phyloP scores from a whole-genome alignment of 2,888 invertebrate species.

The Leuctra nigra region DNA sequence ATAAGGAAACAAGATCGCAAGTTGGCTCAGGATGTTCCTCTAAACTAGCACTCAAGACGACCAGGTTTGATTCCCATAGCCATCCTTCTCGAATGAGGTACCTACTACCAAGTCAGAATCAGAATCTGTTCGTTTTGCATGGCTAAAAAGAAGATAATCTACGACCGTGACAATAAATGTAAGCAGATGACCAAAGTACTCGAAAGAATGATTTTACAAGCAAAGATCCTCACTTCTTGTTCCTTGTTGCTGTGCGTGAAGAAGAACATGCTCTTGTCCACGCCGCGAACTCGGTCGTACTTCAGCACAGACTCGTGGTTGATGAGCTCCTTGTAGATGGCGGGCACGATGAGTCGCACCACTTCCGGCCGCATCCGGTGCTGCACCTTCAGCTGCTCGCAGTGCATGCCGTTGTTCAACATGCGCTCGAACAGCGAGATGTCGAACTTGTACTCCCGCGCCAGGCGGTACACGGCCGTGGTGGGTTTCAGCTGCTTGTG shows the following conservation, averaged over 20 bases:
- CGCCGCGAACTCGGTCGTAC: slow-evolving; percentile 53
- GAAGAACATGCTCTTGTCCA: slow-evolving; percentile 60
- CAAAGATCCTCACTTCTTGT: slow-evolving; percentile 44
- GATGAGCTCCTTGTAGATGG: slow-evolving; percentile 57
- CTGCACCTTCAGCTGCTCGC: slow-evolving; percentile 54
- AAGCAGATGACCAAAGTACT: too few species aligned
- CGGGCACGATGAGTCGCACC: slow-evolving; percentile 50
- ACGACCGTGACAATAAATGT: too few species aligned
- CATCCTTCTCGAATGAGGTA: too few species aligned
- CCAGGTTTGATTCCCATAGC: too few species aligned
- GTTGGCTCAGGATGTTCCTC: too few species aligned
- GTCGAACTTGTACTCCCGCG: slow-evolving; percentile 59
- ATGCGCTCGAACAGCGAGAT: slow-evolving; percentile 78
- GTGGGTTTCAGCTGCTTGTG: slow-evolving; percentile 75
- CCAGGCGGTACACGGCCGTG: slow-evolving; percentile 60
- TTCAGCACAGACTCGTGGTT: slow-evolving; percentile 51
- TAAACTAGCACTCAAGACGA: too few species aligned
- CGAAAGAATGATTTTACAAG: too few species aligned
- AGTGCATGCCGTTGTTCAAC: slow-evolving; percentile 58
- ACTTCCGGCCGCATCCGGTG: slow-evolving; percentile 70
- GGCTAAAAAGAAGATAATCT: too few species aligned
- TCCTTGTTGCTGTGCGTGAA: slow-evolving; percentile 54
- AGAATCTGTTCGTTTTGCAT: too few species aligned
- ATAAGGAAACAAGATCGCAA: too few species aligned
- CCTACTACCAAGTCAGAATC: too few species aligned